Evolutionary conservation across 2,113 vertebrate species (phyloP), one percentile per base, ranked within the genome.

Genomic region (Ictidomys tridecemlineatus): DNA sequence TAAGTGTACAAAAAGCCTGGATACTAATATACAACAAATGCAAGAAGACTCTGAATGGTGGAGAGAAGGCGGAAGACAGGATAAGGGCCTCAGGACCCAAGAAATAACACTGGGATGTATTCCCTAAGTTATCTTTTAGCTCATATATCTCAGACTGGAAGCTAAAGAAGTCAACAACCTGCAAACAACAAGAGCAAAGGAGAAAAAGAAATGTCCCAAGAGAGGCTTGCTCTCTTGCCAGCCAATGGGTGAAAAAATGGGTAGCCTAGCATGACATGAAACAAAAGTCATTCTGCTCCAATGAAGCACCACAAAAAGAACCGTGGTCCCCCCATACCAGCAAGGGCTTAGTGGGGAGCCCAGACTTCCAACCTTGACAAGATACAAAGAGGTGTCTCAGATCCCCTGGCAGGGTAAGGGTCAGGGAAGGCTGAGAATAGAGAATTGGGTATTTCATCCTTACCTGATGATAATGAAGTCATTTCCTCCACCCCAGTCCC

Each of bases 11-110:
- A 67, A 88, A 94, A 78, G 18, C 67, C 61, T 88, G 28, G 11
- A 42, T 48, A 63, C 42, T 58, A 88, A 94, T 0, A 96, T 30
- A 70, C 78, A 74, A 94, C 13, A 70, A 94, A 77, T 28, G 85
- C 26, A 42, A 20, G 20, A 96, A 77, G 63, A 90, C 42, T 89
- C 39, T 74, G 39, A 58, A 34, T 39, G 48, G 26, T 26, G 2
- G 39, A 28, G 51, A 74, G 30, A 72, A 89, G 51, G 77, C 65
- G 32, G 51, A 1, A 86, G 63, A 70, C 69, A 79, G 84, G n/a
- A 28, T 56, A 39, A 61, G 85, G 39, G 63, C 18, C 45, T n/a
- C 16, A 8, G 18, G 12, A 85, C 30, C 65, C 45, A 89, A 84
- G 13, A 10, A 78, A 37, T 53, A 65, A 84, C 5, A n/a, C 11